Percentiles rank a stretch among this genome's conserved stretches.
These are phyloP conservation scores for Cyprichromis sp. DNA, from an alignment of 2,113 vertebrate species.

Conservation along the genomic window DNA sequence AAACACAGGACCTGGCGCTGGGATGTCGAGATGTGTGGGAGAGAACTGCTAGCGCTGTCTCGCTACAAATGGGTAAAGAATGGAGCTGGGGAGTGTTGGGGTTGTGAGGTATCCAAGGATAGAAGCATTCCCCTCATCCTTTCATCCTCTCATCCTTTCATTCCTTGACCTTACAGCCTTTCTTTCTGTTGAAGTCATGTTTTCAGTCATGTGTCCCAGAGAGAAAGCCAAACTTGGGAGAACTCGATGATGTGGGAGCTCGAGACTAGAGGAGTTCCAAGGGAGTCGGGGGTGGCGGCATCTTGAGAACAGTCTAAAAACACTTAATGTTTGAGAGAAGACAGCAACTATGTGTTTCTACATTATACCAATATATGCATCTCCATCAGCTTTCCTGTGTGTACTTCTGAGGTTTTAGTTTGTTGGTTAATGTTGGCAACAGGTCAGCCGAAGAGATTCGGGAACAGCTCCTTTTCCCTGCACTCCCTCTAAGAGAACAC, in stretches of 20 bases:
- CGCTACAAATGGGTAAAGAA: constrained; percentile 71
- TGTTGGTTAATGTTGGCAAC: constrained; percentile 74
- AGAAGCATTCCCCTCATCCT: constrained; percentile 16
- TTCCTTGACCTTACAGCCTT: constrained; percentile 4
- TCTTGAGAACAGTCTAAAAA: neutral
- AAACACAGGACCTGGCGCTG: constrained; percentile 65
- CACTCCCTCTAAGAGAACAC: constrained; percentile 62
- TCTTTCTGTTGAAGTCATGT: constrained; percentile 19
- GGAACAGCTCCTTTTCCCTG: constrained; percentile 61
- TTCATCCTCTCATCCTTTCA: constrained; percentile 24
- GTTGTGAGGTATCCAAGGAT: constrained; percentile 54
- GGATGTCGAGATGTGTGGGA: constrained; percentile 84
- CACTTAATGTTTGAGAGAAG: neutral
- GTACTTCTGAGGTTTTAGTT: constrained; percentile 30
- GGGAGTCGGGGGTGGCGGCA: neutral
- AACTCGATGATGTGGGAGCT: constrained; percentile 14
- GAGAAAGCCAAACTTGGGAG: constrained; percentile 32
- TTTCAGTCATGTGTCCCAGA: constrained; percentile 13
- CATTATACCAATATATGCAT: neutral
- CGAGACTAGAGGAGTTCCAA: constrained; percentile 4
- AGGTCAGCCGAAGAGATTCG: constrained; percentile 72
- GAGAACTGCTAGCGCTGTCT: constrained; percentile 72
- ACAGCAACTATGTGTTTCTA: neutral
- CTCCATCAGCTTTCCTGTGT: neutral
- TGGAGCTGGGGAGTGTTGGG: constrained; percentile 48